Conservation (phyloP, 1,140 invertebrate genomes). For the Drosophila navojoa region DNA sequence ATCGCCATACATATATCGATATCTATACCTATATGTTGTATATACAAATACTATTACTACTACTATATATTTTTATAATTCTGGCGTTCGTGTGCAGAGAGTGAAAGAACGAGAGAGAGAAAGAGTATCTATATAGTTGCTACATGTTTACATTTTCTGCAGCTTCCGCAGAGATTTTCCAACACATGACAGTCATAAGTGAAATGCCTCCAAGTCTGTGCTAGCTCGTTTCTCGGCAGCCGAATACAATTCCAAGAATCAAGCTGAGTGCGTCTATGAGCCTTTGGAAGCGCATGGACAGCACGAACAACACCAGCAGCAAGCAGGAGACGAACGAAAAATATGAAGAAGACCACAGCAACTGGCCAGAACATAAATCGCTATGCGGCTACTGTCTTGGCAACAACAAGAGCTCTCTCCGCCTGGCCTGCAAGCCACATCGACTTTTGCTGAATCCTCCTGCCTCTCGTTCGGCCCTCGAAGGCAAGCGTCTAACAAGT, state of each 20-base stretch:
- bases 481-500: conserved; percentile 53
- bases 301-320: background rate
- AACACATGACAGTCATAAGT: conserved; percentile 75
- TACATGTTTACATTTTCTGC: background rate
- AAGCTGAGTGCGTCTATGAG: conserved; percentile 47
- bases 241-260: conserved; percentile 49
- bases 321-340: background rate
- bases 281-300: conserved; percentile 35
- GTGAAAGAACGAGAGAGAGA: too few species aligned
- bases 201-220: conserved; percentile 55
- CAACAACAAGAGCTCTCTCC: conserved; percentile 23
- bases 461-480: background rate
- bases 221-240: conserved; percentile 16
- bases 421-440: conserved; percentile 23
- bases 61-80: too few species aligned
- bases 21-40: too few species aligned
- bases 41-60: too few species aligned
- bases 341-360: background rate
- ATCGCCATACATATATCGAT: too few species aligned
- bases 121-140: background rate
- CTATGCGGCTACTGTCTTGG: conserved; percentile 44
- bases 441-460: background rate
- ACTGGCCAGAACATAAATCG: conserved; percentile 60
- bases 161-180: conserved; percentile 62
- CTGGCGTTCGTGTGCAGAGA: too few species aligned